Conservation (phyloP, 2,113 vertebrate genomes). For the Boleophthalmus pectinirostris region DNA sequence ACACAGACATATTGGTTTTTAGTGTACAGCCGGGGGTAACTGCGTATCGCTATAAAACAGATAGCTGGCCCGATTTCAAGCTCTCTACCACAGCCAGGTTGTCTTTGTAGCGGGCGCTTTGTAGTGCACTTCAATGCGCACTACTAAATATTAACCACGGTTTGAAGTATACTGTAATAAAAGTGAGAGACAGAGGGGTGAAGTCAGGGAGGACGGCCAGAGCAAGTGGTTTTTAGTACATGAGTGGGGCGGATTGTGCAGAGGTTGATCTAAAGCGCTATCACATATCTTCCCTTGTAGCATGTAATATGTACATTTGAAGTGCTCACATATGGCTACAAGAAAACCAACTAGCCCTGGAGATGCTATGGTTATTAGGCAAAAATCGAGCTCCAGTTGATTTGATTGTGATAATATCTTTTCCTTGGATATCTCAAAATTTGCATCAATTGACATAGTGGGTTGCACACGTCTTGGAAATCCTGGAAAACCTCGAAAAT, state of each 20-base stretch:
- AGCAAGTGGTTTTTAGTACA: constrained; percentile 25
- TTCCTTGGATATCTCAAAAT: too few species aligned
- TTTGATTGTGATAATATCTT: too few species aligned
- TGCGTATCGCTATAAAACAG: constrained; percentile 39
- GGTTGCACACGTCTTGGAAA: too few species aligned
- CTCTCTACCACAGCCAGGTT: constrained; percentile 21
- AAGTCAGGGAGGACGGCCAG: constrained; percentile 23
- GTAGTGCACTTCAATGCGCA: constrained; percentile 10
- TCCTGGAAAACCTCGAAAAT: too few species aligned
- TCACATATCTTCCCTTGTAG: not conserved
- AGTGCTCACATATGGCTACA: not conserved
- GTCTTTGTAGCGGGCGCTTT: constrained; percentile 34
- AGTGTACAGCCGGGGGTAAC: constrained; percentile 30
- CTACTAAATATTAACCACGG: constrained; percentile 14
- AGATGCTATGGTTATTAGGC: too few species aligned
- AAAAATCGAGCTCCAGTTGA: too few species aligned
- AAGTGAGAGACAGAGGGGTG: constrained; percentile 31
- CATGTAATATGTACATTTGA: not conserved
- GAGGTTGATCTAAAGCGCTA: not conserved
- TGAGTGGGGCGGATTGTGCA: not conserved
- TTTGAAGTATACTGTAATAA: constrained; percentile 47
- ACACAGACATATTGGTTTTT: constrained; percentile 24
- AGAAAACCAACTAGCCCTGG: too few species aligned
- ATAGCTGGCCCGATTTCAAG: constrained; percentile 25
- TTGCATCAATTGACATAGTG: too few species aligned